Conservation (phyloP, 2,888 invertebrate species). For the Saturnia pavonia region DNA sequence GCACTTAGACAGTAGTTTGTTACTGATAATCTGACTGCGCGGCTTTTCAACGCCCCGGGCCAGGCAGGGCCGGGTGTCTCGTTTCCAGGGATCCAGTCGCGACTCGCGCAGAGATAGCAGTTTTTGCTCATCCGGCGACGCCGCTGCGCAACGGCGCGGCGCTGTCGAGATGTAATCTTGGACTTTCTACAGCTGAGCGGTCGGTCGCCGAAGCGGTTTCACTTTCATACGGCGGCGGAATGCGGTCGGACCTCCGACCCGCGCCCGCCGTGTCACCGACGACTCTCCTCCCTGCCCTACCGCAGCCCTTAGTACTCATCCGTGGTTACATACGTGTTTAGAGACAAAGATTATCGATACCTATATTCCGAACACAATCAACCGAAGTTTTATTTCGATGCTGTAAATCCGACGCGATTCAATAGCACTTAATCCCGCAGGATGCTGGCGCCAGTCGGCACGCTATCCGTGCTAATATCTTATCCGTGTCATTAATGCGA, state of each 20-base stretch:
- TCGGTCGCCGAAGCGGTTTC: conserved; percentile 69
- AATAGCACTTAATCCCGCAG: conserved; percentile 64
- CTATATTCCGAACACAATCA: conserved; percentile 26
- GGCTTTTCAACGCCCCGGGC: conserved; percentile 24
- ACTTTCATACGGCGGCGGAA: conserved; percentile 78
- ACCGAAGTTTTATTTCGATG: conserved; percentile 59
- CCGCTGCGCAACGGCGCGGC: conserved; percentile 44
- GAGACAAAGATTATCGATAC: not conserved
- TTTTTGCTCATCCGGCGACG: conserved; percentile 68
- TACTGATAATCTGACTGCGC: conserved; percentile 64
- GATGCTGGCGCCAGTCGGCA: conserved; percentile 54
- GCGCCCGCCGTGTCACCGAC: conserved; percentile 55
- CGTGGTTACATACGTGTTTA: not conserved
- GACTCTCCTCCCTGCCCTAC: conserved; percentile 34
- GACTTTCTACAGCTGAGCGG: conserved; percentile 79
- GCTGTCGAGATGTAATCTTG: conserved; percentile 72
- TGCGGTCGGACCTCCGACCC: conserved; percentile 80
- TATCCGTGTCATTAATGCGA: conserved; percentile 81
- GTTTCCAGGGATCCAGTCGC: conserved; percentile 69
- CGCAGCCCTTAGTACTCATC: not conserved
- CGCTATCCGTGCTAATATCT: conserved; percentile 62
- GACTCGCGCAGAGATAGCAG: conserved; percentile 63
- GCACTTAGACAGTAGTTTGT: conserved; percentile 53
- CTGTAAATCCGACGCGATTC: conserved; percentile 26
- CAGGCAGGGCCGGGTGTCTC: conserved; percentile 51